Evolutionary conservation across 1,140 invertebrate genomes (phyloP).

Genomic region (Contarinia nasturtii): DNA sequence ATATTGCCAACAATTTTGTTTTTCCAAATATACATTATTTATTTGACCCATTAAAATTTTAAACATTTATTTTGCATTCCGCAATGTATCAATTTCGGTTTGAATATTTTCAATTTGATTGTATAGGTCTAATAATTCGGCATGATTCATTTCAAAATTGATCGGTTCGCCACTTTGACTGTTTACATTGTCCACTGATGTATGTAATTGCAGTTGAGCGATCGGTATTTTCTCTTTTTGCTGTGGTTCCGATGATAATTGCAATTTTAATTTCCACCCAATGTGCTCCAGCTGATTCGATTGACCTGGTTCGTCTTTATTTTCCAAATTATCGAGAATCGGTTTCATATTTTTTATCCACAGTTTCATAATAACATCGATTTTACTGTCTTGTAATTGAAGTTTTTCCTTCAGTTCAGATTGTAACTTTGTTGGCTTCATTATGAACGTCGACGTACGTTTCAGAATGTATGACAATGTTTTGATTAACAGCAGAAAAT

Average conservation of each 20-base stretch:
- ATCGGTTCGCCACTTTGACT: conserved; percentile 14
- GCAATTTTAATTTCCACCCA: conserved; percentile 20
- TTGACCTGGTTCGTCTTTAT: conserved; percentile 8
- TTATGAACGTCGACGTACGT: conserved; percentile 21
- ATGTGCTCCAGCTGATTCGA: conserved; percentile 21
- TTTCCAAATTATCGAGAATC: conserved; percentile 18
- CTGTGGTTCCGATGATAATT: conserved; percentile 21
- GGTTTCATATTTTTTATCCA: conserved; percentile 21
- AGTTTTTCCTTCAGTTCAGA: conserved; percentile 19
- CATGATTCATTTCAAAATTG: conserved; percentile 20
- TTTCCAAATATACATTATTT: no score
- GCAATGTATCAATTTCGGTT: conserved; percentile 14
- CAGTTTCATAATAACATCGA: conserved; percentile 20
- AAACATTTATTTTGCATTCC: not conserved
- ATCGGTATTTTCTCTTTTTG: conserved; percentile 19
- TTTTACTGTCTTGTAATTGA: conserved; percentile 18
- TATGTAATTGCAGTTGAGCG: conserved; percentile 17
- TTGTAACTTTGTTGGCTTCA: conserved; percentile 19
- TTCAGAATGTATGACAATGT: conserved; percentile 22
- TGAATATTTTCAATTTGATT: conserved; percentile 22
- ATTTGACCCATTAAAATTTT: no score
- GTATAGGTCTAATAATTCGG: conserved; percentile 17
- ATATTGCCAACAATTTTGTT: no score
- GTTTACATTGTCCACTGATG: conserved; percentile 7
- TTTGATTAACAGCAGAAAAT: conserved; percentile 21